A percentile compares a stretch with the other conserved stretches of the same genome.
phyloP scores from a whole-genome alignment of 2,797 vertebrate species.

The Chaetophractus vellerosus region DNA sequence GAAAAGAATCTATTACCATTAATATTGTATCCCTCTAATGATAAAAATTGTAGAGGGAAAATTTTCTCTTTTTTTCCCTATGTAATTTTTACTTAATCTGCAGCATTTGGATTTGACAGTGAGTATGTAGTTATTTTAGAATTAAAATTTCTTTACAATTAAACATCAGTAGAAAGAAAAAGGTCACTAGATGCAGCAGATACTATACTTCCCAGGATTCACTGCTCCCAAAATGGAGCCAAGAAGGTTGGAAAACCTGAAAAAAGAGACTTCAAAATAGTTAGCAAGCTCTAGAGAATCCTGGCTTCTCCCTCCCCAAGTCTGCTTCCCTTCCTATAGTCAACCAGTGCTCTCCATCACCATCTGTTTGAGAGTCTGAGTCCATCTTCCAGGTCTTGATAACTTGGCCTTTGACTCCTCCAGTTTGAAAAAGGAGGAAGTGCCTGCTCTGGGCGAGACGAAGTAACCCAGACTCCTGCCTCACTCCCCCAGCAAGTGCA shows the following conservation, averaged over 20 bases:
- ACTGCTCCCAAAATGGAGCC: background rate
- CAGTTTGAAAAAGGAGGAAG: too few relatives aligned
- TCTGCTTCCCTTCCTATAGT: too few relatives aligned
- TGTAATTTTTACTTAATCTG: background rate
- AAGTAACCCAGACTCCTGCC: too few relatives aligned
- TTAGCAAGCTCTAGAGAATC: background rate
- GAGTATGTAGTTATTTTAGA: background rate
- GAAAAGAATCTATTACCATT: background rate
- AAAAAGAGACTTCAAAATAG: background rate
- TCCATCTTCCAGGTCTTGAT: too few relatives aligned
- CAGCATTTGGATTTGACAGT: background rate
- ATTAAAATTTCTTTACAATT: slow-evolving; percentile 34
- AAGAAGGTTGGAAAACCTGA: background rate
- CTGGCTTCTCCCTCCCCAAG: background rate
- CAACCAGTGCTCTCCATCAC: background rate
- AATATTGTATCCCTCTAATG: background rate
- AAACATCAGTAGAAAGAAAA: background rate
- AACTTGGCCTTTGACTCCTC: too few relatives aligned
- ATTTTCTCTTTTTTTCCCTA: background rate
- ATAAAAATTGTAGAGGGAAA: background rate
- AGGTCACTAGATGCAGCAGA: background rate
- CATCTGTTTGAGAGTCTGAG: background rate
- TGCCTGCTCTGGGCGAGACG: too few relatives aligned
- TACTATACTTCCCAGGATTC: background rate
- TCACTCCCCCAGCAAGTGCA: too few relatives aligned